Percentiles rank a stretch among this genome's conserved stretches.
phyloP scores from a whole-genome alignment of 2,113 vertebrate species.

The Hippolais icterina region DNA sequence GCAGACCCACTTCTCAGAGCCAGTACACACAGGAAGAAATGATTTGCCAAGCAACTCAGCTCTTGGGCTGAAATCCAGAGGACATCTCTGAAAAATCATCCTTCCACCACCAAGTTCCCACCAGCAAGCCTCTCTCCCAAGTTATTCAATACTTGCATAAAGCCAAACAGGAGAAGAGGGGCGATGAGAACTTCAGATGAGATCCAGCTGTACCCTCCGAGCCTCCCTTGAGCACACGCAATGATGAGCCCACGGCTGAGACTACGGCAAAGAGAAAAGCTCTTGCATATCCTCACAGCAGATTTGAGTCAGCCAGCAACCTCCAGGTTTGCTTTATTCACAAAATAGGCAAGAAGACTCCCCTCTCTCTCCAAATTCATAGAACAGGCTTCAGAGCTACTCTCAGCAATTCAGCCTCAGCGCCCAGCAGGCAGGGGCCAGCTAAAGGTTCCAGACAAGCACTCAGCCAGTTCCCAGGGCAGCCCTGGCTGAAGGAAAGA shows the following conservation, averaged over 20 bases:
- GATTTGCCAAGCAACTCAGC: conserved; percentile 6
- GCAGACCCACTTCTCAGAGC: not conserved
- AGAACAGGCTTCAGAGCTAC: not conserved
- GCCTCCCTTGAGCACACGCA: not conserved
- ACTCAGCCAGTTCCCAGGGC: not conserved
- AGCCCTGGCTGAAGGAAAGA: not conserved
- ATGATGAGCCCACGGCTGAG: accelerated
- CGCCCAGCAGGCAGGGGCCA: not conserved
- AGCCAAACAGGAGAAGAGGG: not conserved
- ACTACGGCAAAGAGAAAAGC: not conserved
- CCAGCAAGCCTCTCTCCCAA: not conserved
- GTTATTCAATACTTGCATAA: not conserved
- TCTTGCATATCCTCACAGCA: not conserved
- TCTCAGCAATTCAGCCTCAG: not conserved
- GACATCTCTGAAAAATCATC: conserved; percentile 4
- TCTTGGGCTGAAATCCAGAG: conserved; percentile 30
- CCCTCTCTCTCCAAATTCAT: not conserved
- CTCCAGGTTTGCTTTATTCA: not conserved
- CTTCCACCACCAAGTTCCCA: conserved; percentile 12
- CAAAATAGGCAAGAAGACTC: not conserved
- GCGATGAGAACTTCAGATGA: not conserved
- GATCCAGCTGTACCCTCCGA: not conserved
- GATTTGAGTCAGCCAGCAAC: not conserved
- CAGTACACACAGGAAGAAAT: not conserved
- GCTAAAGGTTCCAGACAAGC: not conserved